Evolutionary conservation across 2,113 vertebrate genomes (phyloP), one percentile per base, ranked within the genome.

Genomic region (Dinomys branickii): DNA sequence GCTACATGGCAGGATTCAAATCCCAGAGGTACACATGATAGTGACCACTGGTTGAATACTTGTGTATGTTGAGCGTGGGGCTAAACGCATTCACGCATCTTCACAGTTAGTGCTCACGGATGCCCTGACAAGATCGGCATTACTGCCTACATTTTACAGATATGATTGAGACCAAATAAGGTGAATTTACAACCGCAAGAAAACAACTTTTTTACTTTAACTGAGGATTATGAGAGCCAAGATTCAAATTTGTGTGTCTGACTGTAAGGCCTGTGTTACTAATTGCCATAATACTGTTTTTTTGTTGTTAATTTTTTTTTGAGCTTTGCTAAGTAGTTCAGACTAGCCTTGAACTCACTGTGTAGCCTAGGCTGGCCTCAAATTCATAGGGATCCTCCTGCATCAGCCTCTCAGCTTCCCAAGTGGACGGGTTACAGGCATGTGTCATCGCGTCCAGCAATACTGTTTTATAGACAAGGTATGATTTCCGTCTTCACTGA

Each of bases 111-210:
- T 52, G 85, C 59, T 91, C 63, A 75, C 22, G 84, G 75, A 16
- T 85, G 3, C 22, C 41, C n/a, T 30, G 20, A 77, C 7, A 85
- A 19, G 81, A 77, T 6, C 44, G 58, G 28, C 26, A 33, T 85
- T 86, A 54, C 41, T 59, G 67, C 61, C 20, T 87, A 52, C 65
- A 19, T 93, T 92, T 93, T 71, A 90, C 26, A 94, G 26, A 38
- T 38, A 7, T 41, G 59, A 19, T 41, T 44, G 69, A 41, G 63
- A 61, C 77, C 67, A 75, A 92, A 81, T 11, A 63, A 47, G 16
- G 63, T 71, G 83, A 75, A 71, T 77, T 56, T 52, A 69, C 7
- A 52, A 14, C 16, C 35, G 44, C 54, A 54, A 38, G 75, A 52
- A 75, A 84, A 65, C 13, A 38, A 50, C 5, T n/a, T 69, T 69